Evolutionary conservation across 2,888 invertebrate species (phyloP), one percentile per base, ranked within the genome.

Genomic region (Drosophila kuntzei): DNA sequence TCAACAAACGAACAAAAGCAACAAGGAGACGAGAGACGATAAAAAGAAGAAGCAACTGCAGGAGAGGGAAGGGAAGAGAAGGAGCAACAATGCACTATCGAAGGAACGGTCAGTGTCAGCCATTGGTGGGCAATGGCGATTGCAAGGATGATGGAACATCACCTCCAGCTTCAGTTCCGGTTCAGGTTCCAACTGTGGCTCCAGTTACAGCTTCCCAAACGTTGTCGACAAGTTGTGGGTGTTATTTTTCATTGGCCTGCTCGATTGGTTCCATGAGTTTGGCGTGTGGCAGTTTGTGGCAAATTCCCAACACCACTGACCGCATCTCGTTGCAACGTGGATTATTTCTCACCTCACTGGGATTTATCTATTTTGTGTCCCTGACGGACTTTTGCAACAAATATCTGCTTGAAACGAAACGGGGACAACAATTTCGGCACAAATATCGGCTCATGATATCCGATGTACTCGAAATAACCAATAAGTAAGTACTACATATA

Each of bases 381-480:
- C 90, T 95, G 70, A 95, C 95, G 90, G 94, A 95, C 90, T 93
- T 95, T 80, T 92, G 95, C 64, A 95, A 95, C 90, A 93, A 94
- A 81, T 91, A 94, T 49, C 93, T 94, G 29, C 91, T 95, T 82
- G 93, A 94, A 87, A 95, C 95, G 11, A 92, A 91, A 49, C 91
- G 92, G 41, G 95, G 96, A 18, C 92, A 93, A 27, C 92, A 93
- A 47, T 93, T 95, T 79, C 93, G 95, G 0, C 94, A 94, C 90
- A 94, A 94, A 90, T 95, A 95, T 92, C 94, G 94, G 53, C 93
- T 96, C 14, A 94, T 93, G 87, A 93, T 93, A 80, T 94, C 94
- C 9, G 95, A 96, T 83, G 95, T 95, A 47, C 93, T 95, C 79
- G 96, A 96, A 89, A 95, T 96, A 76, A 95, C 94, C 51, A 96